phyloP scores from a whole-genome alignment of 2,888 invertebrate species.

The Leptarthrus brevirostris region DNA sequence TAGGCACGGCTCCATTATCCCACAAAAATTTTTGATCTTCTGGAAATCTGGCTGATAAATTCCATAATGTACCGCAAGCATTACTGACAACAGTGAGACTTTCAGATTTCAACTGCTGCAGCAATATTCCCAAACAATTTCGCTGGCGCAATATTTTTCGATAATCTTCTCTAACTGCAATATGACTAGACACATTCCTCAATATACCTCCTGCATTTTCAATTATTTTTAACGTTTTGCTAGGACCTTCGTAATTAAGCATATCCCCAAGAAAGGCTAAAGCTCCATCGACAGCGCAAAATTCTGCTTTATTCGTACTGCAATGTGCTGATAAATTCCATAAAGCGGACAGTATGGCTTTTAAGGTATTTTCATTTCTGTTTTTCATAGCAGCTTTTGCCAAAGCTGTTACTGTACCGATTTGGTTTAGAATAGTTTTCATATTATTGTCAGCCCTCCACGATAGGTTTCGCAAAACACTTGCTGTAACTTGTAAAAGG shows the following conservation, averaged over 20 bases:
- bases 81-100: constrained; percentile 96
- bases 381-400: constrained; percentile 92
- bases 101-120: constrained; percentile 92
- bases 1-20: constrained; percentile 92
- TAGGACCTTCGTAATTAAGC: constrained; percentile 89
- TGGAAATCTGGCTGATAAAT: constrained; percentile 90
- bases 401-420: constrained; percentile 88
- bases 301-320: constrained; percentile 94
- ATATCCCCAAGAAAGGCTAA: constrained; percentile 91
- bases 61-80: constrained; percentile 97
- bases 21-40: constrained; percentile 91
- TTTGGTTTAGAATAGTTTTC: constrained; percentile 90
- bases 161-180: constrained; percentile 92
- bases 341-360: constrained; percentile 92
- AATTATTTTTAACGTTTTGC: constrained; percentile 90
- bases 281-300: constrained; percentile 91
- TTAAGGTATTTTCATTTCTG: constrained; percentile 92
- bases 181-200: constrained; percentile 94
- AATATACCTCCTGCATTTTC: constrained; percentile 99
- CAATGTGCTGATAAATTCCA: constrained; percentile 99
- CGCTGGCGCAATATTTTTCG: constrained; percentile 83
- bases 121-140: constrained; percentile 86
- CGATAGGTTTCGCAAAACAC: constrained; percentile 93
- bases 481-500: constrained; percentile 94
- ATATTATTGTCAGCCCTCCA: constrained; percentile 96